Evolutionary conservation across 92 coral and sea anemone genomes (phyloP), one percentile per base, ranked within the genome.

Genomic region (Plumapathes pennacea): DNA sequence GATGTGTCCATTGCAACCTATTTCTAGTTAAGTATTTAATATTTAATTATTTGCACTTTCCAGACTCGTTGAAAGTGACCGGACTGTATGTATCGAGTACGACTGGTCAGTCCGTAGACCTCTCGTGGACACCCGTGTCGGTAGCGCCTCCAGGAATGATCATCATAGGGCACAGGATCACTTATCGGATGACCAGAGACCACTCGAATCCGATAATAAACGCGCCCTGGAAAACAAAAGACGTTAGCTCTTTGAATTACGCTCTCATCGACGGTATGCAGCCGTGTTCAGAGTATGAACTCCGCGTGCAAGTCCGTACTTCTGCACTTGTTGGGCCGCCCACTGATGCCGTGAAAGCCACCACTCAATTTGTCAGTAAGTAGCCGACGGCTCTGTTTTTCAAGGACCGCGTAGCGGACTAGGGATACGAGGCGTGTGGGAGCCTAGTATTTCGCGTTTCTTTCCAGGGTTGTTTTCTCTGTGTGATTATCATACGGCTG

Each of bases 271-370:
- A 27, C 0, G 58, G 32, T 18, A 70, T 86, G 5, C 60, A 71
- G 47, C 62, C 76, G 2, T 86, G 95, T 52, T 82, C 95, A 3
- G 75, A 82, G 65, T 86, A 86, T 15, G 85, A 86, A 60, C 67
- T 82, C 68, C 44, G 25, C 20, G 77, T 86, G 5, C 78, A 50
- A 37, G 69, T 77, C 31, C 43, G 34, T 3, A 30, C 79, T 0
- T 15, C 20, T 19, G 68, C 67, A 36, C 31, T 62, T 19, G 49
- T 69, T 34, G 95, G 95, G 31, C 85, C 78, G 12, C 27, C 51
- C 2, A 60, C 89, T 0, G 69, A 54, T 18, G 33, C 72, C 13
- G 28, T 71, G 22, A 61, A 76, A 42, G 40, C 13, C n/a, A 56
- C 52, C 25, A 85, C 94, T 11, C 1, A 2, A 2, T 14, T 33